Percentiles rank a stretch among this genome's conserved stretches.
Conservation (phyloP, 2,797 vertebrate species). For the Trematomus bernacchii region DNA sequence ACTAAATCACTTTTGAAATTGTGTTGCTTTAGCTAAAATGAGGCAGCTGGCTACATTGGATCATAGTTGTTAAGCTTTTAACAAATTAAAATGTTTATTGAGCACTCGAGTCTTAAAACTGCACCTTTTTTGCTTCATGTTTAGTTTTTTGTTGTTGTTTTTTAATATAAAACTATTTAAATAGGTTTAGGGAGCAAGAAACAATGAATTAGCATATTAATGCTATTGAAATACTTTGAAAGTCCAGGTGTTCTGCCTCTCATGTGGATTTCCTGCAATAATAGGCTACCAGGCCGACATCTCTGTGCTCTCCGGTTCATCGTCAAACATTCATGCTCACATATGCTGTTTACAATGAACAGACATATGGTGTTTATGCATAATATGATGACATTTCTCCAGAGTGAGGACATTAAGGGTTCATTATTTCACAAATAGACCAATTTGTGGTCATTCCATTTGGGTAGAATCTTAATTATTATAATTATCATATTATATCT, state of each 20-base stretch:
- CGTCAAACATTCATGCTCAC: slow-evolving; percentile 31
- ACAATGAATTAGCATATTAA: slow-evolving; percentile 1
- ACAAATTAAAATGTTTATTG: slow-evolving; percentile 20
- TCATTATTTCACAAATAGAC: slow-evolving; percentile 36
- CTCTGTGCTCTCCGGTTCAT: slow-evolving; percentile 14
- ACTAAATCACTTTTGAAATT: not conserved
- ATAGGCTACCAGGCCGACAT: not conserved
- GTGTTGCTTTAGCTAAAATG: not conserved
- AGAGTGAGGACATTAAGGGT: slow-evolving; percentile 38
- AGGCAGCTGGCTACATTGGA: not conserved
- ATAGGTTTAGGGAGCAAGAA: not conserved
- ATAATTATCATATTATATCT: slow-evolving; percentile 40
- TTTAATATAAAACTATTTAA: not conserved
- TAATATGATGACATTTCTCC: slow-evolving; percentile 31
- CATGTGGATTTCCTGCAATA: not conserved
- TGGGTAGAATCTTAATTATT: slow-evolving; percentile 29
- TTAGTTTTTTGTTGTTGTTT: not conserved
- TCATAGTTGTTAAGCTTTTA: not conserved
- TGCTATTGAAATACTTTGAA: not conserved
- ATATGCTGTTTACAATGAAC: slow-evolving; percentile 42
- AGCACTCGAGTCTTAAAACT: not conserved
- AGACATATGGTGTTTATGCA: slow-evolving; percentile 43
- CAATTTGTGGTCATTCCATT: slow-evolving; percentile 29
- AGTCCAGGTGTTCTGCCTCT: slow-evolving; percentile 23
- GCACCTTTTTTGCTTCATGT: slow-evolving; percentile 1